These are phyloP conservation scores for Oscheius myriophilus DNA, from an alignment of 2,888 invertebrate species.

Conservation along the genomic window DNA sequence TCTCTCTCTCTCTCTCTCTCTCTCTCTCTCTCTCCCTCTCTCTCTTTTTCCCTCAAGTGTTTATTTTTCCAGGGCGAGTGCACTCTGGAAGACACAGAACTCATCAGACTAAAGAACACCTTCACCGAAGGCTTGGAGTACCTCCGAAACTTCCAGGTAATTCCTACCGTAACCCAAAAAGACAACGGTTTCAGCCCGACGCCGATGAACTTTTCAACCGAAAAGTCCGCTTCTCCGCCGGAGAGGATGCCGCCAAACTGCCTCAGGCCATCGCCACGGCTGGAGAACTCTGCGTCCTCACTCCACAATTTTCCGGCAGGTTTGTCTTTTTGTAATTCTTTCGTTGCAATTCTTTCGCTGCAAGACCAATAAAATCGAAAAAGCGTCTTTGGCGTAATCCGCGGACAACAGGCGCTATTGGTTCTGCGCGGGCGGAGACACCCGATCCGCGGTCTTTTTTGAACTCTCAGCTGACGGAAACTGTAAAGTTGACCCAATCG, in stretches of 20 bases:
- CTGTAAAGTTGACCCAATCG: slow-evolving; percentile 15
- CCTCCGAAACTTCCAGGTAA: slow-evolving; percentile 87
- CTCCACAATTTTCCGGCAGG: slow-evolving; percentile 69
- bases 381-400: too few species aligned
- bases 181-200: slow-evolving; percentile 75
- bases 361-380: too few species aligned
- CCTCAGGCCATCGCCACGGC: slow-evolving; percentile 82
- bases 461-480: neutral
- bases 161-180: neutral
- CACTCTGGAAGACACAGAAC: slow-evolving; percentile 82
- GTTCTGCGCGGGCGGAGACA: slow-evolving; percentile 22
- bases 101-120: slow-evolving; percentile 92
- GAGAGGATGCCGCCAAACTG: slow-evolving; percentile 84
- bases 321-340: slow-evolving; percentile 15
- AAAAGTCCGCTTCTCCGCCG: slow-evolving; percentile 79
- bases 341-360: too few species aligned
- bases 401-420: too few species aligned
- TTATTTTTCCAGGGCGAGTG: slow-evolving; percentile 56
- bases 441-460: neutral
- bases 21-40: too few species aligned
- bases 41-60: neutral
- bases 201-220: slow-evolving; percentile 71
- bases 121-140: slow-evolving; percentile 95
- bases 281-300: slow-evolving; percentile 82
- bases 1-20: too few species aligned